phyloP scores from a whole-genome alignment of 2,888 invertebrate species.

The Cantharis flavilabris region DNA sequence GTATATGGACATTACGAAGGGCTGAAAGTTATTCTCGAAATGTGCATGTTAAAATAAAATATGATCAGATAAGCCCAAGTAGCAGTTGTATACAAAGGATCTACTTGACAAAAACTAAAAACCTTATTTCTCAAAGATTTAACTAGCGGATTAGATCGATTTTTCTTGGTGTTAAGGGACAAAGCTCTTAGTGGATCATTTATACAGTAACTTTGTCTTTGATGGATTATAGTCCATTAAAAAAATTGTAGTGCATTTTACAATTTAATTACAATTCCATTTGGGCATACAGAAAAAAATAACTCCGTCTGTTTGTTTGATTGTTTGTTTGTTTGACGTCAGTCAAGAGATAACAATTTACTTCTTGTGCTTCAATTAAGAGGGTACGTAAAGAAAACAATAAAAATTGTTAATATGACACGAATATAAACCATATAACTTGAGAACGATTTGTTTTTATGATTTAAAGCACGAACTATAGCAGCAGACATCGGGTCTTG shows the following conservation, averaged over 20 bases:
- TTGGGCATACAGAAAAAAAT: neutral
- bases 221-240: neutral
- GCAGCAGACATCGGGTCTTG: slow-evolving; percentile 7
- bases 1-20: neutral
- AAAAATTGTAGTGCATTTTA: neutral
- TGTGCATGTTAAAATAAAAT: neutral
- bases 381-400: neutral
- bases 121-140: neutral
- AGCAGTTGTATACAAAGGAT: neutral
- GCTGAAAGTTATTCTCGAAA: neutral
- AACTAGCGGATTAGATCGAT: neutral
- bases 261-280: neutral
- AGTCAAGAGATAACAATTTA: neutral
- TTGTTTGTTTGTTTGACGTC: neutral
- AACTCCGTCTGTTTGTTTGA: neutral
- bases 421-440: neutral
- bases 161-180: neutral
- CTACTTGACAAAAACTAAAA: neutral
- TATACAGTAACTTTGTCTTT: neutral
- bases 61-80: neutral
- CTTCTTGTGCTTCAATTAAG: neutral
- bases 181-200: neutral
- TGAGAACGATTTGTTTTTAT: neutral
- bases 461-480: slow-evolving; percentile 1
- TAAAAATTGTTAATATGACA: neutral